phyloP scores from a whole-genome alignment of 2,888 invertebrate species.

The Melieria crassipennis region DNA sequence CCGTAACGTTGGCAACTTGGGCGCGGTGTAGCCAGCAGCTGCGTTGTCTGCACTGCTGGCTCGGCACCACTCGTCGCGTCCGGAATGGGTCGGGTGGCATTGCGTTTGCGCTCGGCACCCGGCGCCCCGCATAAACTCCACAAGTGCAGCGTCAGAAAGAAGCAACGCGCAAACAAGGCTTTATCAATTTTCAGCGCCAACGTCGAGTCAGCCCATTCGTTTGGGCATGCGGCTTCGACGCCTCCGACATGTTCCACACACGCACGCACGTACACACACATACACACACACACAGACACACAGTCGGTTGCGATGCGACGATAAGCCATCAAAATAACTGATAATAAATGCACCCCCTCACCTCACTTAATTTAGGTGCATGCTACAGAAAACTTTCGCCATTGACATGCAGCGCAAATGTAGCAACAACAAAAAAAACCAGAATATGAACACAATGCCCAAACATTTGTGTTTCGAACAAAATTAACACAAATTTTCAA shows the following conservation, averaged over 20 bases:
- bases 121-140: not conserved
- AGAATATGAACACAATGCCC: too few relatives aligned
- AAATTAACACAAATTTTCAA: too few relatives aligned
- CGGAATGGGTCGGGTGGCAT: not conserved
- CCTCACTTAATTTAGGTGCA: too few relatives aligned
- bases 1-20: conserved; percentile 57
- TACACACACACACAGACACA: conserved; percentile 32
- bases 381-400: too few relatives aligned
- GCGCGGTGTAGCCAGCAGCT: conserved; percentile 48
- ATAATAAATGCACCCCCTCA: conserved; percentile 28
- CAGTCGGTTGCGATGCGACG: conserved; percentile 38
- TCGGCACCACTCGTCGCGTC: not conserved
- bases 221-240: conserved; percentile 10
- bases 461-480: too few relatives aligned
- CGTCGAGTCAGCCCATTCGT: not conserved
- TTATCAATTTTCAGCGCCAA: not conserved
- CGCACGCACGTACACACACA: not conserved
- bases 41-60: conserved; percentile 1
- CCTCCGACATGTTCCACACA: conserved; percentile 23
- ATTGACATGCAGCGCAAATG: too few relatives aligned
- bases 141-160: not conserved
- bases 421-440: too few relatives aligned
- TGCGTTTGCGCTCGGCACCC: conserved; percentile 8
- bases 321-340: conserved; percentile 40
- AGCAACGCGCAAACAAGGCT: not conserved